Evolutionary conservation across 2,888 invertebrate genomes (phyloP), one percentile per base, ranked within the genome.

Genomic region (Lacanobia oleracea): DNA sequence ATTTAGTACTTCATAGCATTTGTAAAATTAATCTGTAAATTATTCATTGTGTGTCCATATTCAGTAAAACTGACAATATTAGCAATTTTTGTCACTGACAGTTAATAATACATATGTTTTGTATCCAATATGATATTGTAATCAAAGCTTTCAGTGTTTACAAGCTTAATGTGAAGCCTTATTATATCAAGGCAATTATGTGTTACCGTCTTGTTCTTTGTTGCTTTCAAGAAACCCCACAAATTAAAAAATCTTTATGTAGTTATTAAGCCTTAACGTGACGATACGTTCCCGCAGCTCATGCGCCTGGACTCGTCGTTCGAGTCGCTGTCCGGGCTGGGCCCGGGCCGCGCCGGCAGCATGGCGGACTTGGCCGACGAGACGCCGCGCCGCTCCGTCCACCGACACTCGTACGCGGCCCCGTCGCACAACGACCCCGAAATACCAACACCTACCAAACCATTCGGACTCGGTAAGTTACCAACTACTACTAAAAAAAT

Each of bases 351-450:
- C 48, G 98, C 98, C 43, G 98, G 98, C 91, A 98, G 98, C 91
- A 98, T 98, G 86, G 98, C 97, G 27, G 98, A 98, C 94, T 94
- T 98, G 18, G 98, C 97, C 88, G 97, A 97, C 80, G 98, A 98
- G 77, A 91, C 89, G 1, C 92, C 93, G 43, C 92, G 95, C 10
- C 94, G 95, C 74, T 69, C 89, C 59, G 86, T 80, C 5, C 92
- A 92, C 81, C 94, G 96, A 23, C 97, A 97, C 84, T 97, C 97
- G 68, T 97, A 97, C 91, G 97, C 96, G 0, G 97, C 97, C 77
- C 95, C 95, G 0, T 87, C 93, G 56, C 94, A 92, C 85, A 88
- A 86, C 83, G 97, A 97, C 82, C 93, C 96, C 7, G 97, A 97
- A 65, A 91, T 96, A 50, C 89, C 96, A 37, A 95, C 97, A 37